Base-by-base conservation (phyloP, 2,113 vertebrate genomes). In the Prunella fulvescens region DNA sequence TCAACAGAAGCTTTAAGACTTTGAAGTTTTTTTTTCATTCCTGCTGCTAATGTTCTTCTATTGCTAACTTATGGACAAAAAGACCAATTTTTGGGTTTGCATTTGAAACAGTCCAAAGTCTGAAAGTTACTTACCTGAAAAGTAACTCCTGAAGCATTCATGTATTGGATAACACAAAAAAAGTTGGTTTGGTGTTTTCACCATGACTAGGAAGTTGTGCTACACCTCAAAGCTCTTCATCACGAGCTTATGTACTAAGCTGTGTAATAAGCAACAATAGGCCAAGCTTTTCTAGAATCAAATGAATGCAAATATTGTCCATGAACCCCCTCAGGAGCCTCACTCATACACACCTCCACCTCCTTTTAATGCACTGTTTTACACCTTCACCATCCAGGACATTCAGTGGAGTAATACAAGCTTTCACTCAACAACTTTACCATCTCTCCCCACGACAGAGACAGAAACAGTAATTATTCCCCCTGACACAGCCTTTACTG, bases 171-270 rank as follows among this genome's bases (percentile, higher is more conserved):
- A 71, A 71, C 7, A 67, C 14, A 10, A 23, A 25, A 39, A 56
- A 58, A 45, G 9, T 26, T 58, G 6, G 12, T 47, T 44, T 23
- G 14, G 18, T 23, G 14, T 18, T 53, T 58, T 57, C 12, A 58
- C 9, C 3, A 0, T 19, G 25, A 26, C n/a, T 42, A 35, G 5
- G 8, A 74, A 79, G 19, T 33, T 57, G 24, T 51, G 28, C 37
- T 82, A 14, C 12, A 14, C 14, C 47, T 60, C 11, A 3, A 64
- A 56, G 19, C 4, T 64, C 57, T 56, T 76, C 12, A 39, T 19
- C 33, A 48, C 0, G 0, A 60, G 4, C 17, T 19, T 16, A 5
- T 1, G 6, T 19, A 54, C 19, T n/a, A 18, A 51, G 15, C 33
- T 16, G 5, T 1, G 6, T 19, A 54, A 17, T n/a, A 18, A 51